Base-by-base conservation (phyloP, 1,140 invertebrate genomes). In the Drosophila subpulchrella region DNA sequence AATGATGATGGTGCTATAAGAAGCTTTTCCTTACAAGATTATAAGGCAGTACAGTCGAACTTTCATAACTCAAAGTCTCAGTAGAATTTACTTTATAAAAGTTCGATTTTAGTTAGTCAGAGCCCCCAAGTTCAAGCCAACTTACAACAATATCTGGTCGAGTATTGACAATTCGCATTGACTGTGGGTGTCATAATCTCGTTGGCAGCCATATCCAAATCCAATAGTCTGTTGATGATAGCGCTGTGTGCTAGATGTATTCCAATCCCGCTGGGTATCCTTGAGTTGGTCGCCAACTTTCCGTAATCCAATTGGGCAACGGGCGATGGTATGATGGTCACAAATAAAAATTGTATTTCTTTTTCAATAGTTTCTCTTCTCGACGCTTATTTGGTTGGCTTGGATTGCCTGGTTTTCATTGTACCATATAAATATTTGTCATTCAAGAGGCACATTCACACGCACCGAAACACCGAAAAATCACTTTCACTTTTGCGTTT, bases 131-230 rank as follows among this genome's bases (percentile, higher is more conserved):
- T 17, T 27, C 20, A 17, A 1, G 44, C 34, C 12, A 63, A 90
- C 90, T 91, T 91, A 91, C 90, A 91, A 85, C 90, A 91, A 77
- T 91, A 91, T 84, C 90, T 78, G 60, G 90, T 91, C 15, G 90
- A 91, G 75, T 91, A 91, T 67, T 91, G 90, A 63, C 90, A 91
- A 77, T 91, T 91, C 15, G 90, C 83, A 78, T 91, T 91, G 78
- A 91, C 90, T 76, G 75, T 84, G 57, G 90, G 90, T 75, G 90
- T 84, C 90, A 91, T 90, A 53, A 91, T 91, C 81, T 91, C 90
- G 76, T 90, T 91, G 83, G 76, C 90, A 75, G 89, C 89, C 89
- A 91, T 91, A 79, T 89, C 80, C 84, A 84, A 78, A 46, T 66
- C 46, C 71, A 38, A 47, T 46, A 11, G 58, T 48, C 15, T 51